Evolutionary conservation across 2,797 vertebrate genomes (phyloP).

Genomic region (Tolypeutes matacus): DNA sequence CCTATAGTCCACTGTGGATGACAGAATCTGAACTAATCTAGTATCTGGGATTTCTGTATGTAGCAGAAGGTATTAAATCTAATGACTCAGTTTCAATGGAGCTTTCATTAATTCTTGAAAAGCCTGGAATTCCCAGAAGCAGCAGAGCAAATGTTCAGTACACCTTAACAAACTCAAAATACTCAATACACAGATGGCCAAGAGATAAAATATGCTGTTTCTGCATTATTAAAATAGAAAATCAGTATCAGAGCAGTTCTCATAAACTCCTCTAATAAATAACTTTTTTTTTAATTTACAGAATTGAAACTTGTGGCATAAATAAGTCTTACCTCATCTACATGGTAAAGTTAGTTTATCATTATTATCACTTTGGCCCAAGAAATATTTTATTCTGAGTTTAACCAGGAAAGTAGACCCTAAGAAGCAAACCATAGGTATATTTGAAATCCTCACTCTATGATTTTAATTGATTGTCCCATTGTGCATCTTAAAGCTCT

Average conservation of each 20-base stretch:
- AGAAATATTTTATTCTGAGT: not conserved
- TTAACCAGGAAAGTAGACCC: not conserved
- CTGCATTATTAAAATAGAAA: constrained; percentile 1
- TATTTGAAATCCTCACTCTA: not conserved
- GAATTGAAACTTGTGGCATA: constrained; percentile 2
- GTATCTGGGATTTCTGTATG: not conserved
- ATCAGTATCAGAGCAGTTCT: not conserved
- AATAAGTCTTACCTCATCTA: not conserved
- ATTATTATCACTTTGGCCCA: not conserved
- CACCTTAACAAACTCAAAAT: not conserved
- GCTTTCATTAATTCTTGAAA: constrained; percentile 52
- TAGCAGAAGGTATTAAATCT: not conserved
- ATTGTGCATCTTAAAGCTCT: not conserved
- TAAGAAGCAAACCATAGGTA: not conserved
- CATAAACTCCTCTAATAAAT: not conserved
- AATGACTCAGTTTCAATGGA: not conserved
- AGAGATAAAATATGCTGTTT: constrained; percentile 1
- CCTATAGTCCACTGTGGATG: not conserved
- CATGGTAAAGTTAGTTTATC: not conserved
- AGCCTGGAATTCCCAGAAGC: not conserved
- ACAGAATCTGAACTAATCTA: not conserved
- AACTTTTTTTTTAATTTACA: not conserved
- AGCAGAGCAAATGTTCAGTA: not conserved
- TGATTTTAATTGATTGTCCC: not conserved
- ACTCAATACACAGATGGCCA: not conserved